Evolutionary conservation across 2,113 vertebrate genomes (phyloP).

Genomic region (Dunckerocampus dactyliophorus): DNA sequence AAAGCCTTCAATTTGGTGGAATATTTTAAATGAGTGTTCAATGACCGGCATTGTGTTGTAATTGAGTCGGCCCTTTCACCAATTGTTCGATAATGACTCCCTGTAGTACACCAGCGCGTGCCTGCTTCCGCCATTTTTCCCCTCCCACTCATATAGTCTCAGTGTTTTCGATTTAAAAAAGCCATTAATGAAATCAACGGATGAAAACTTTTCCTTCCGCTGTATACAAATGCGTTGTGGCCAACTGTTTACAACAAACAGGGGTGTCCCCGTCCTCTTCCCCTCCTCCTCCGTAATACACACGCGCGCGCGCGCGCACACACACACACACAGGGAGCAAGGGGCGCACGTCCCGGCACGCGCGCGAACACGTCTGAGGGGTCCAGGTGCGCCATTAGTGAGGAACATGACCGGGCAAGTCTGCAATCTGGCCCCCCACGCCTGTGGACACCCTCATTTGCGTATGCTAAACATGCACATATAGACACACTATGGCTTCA

Average conservation of each 20-base stretch:
- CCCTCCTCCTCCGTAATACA: slow-evolving; percentile 14
- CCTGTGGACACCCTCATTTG: slow-evolving; percentile 18
- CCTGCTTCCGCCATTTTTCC: background rate
- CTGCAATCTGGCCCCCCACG: slow-evolving; percentile 55
- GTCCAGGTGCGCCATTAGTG: slow-evolving; percentile 72
- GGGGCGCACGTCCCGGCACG: slow-evolving; percentile 29
- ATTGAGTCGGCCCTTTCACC: slow-evolving; percentile 6
- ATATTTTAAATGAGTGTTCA: slow-evolving; percentile 5
- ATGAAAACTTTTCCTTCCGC: background rate
- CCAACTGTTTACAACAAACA: slow-evolving; percentile 15
- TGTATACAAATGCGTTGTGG: slow-evolving; percentile 7
- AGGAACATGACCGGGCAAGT: slow-evolving; percentile 68
- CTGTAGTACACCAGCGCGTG: background rate
- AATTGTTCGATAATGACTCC: slow-evolving; percentile 15
- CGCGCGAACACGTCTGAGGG: slow-evolving; percentile 45
- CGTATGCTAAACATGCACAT: slow-evolving; percentile 43
- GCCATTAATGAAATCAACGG: background rate
- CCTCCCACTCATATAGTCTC: background rate
- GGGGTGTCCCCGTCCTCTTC: slow-evolving; percentile 50
- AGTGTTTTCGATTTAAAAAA: too few relatives aligned
- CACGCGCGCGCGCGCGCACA: slow-evolving; percentile 11
- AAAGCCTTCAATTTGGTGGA: background rate
- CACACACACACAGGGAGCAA: slow-evolving; percentile 7
- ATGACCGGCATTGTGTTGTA: slow-evolving; percentile 6
- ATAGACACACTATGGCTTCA: background rate